These are phyloP conservation scores for Acrobeloides nanus DNA, from an alignment of 2,888 invertebrate genomes.

Conservation along the genomic window DNA sequence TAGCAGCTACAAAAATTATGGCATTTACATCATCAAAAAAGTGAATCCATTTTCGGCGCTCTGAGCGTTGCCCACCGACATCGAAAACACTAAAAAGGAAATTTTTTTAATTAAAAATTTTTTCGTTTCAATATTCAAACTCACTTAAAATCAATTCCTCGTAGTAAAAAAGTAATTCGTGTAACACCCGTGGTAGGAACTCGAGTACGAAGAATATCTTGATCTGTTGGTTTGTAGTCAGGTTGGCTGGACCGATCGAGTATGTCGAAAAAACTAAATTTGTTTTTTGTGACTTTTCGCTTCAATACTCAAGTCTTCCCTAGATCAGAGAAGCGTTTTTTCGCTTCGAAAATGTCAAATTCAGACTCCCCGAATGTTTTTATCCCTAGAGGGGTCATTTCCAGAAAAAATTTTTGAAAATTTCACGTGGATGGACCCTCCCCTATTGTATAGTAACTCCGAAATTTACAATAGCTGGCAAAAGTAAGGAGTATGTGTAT, in stretches of 20 bases:
- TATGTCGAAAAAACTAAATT: slow-evolving; percentile 47
- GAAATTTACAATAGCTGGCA: no score
- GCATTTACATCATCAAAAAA: slow-evolving; percentile 36
- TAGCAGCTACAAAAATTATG: slow-evolving; percentile 42
- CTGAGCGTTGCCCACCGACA: slow-evolving; percentile 46
- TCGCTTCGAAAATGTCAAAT: no score
- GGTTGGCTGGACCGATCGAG: slow-evolving; percentile 35
- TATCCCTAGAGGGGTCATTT: no score
- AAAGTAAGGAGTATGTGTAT: no score
- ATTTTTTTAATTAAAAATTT: slow-evolving; percentile 6
- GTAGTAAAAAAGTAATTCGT: slow-evolving; percentile 32
- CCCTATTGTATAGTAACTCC: no score
- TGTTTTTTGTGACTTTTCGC: no score
- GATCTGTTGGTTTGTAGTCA: slow-evolving; percentile 35
- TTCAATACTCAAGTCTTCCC: no score
- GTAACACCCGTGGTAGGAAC: slow-evolving; percentile 48
- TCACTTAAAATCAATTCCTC: slow-evolving; percentile 34
- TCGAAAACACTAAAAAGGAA: slow-evolving; percentile 25
- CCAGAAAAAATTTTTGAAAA: no score
- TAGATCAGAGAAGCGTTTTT: no score
- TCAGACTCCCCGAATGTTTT: no score
- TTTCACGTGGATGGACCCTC: no score
- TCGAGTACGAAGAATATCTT: slow-evolving; percentile 43
- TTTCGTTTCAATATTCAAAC: slow-evolving; percentile 3
- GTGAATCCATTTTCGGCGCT: slow-evolving; percentile 47